phyloP scores from a whole-genome alignment of 2,888 invertebrate genomes.

The Caenorhabditis becei region DNA sequence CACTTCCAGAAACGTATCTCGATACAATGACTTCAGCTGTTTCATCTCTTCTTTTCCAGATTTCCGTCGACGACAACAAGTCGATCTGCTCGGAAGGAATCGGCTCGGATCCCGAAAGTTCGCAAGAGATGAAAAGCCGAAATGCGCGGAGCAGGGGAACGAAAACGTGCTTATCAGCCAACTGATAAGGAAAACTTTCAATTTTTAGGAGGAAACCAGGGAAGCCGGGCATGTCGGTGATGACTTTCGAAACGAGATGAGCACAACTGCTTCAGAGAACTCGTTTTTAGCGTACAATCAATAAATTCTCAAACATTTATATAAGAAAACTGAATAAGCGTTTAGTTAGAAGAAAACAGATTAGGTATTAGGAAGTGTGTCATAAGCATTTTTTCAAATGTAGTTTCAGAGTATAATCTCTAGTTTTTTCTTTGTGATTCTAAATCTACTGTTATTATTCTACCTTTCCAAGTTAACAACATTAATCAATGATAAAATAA shows the following conservation, averaged over 20 bases:
- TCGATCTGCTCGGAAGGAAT: conserved; percentile 38
- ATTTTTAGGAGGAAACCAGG: background rate
- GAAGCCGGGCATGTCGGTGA: too few species aligned
- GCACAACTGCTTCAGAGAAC: too few species aligned
- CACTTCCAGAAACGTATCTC: conserved; percentile 17
- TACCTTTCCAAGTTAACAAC: conserved; percentile 39
- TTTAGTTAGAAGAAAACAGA: background rate
- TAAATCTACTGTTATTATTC: conserved; percentile 27
- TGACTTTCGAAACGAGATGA: too few species aligned
- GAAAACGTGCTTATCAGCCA: background rate
- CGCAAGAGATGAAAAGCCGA: conserved; percentile 15
- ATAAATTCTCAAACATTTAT: too few species aligned
- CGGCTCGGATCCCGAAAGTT: conserved; percentile 15
- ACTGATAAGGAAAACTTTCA: background rate
- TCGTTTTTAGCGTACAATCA: too few species aligned
- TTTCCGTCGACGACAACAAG: conserved; percentile 19
- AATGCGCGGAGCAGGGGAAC: background rate
- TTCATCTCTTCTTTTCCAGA: conserved; percentile 9
- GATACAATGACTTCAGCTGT: too few species aligned
- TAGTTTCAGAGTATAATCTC: too few species aligned
- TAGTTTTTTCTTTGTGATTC: background rate
- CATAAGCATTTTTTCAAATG: background rate
- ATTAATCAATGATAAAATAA: conserved; percentile 38
- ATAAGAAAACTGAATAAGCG: background rate
- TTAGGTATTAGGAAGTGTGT: background rate